These are phyloP conservation scores for Microplitis mediator DNA, from an alignment of 1,140 invertebrate genomes.

Conservation along the genomic window DNA sequence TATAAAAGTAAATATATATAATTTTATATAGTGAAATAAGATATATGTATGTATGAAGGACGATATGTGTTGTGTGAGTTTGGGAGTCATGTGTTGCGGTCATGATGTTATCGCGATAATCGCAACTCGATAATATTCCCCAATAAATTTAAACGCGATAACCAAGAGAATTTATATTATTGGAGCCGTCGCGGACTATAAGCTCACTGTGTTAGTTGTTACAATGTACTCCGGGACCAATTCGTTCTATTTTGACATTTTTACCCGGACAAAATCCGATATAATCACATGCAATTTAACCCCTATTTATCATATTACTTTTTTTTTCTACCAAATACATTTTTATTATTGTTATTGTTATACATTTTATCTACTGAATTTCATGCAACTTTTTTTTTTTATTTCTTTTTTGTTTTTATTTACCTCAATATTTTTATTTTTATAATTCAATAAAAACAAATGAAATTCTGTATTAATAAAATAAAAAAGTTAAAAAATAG, in stretches of 20 bases:
- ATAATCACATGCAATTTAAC: constrained; percentile 18
- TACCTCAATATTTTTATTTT: too few species aligned
- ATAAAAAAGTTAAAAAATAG: background rate
- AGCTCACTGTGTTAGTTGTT: background rate
- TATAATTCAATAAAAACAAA: background rate
- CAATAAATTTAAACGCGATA: constrained; percentile 48
- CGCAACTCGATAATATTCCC: constrained; percentile 50
- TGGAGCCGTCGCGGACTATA: constrained; percentile 28
- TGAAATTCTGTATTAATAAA: too few species aligned
- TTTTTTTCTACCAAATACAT: background rate
- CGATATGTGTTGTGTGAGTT: constrained; percentile 17
- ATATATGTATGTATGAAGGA: too few species aligned
- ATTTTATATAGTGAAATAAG: too few species aligned
- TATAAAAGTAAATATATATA: too few species aligned
- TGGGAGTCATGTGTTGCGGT: constrained; percentile 36
- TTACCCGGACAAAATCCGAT: background rate
- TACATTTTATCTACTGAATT: too few species aligned
- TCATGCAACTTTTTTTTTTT: background rate
- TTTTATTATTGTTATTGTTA: too few species aligned
- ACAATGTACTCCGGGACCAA: constrained; percentile 10
- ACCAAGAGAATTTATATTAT: constrained; percentile 52
- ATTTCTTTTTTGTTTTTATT: background rate
- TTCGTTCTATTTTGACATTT: constrained; percentile 25
- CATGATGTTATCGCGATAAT: constrained; percentile 50
- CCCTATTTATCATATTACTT: constrained; percentile 7